Percentiles rank a stretch among this genome's conserved stretches.
Evolutionary conservation across 2,113 vertebrate genomes (phyloP).

Genomic region (Cynopterus brachyotis): DNA sequence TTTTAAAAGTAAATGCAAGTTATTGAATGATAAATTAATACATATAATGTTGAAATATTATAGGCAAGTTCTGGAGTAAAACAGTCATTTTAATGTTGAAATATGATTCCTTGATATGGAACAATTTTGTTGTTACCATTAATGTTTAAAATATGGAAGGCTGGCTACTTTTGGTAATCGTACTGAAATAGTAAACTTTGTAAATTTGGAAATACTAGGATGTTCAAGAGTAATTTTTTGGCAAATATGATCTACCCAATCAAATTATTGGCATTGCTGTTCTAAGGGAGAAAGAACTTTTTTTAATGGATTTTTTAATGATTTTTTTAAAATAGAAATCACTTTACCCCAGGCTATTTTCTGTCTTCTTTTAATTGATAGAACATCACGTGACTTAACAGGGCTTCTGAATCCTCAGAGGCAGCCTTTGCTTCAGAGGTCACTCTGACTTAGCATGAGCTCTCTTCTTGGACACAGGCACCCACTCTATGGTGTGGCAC

Average conservation of each 20-base stretch:
- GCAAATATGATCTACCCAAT: not conserved
- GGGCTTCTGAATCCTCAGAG: not conserved
- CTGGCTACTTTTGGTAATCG: not conserved
- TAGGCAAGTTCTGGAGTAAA: not conserved
- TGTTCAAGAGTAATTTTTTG: not conserved
- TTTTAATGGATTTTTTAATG: not conserved
- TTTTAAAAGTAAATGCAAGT: constrained; percentile 2
- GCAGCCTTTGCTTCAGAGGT: not conserved
- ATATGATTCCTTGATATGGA: not conserved
- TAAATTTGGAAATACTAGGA: not conserved
- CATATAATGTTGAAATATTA: not conserved
- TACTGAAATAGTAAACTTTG: not conserved
- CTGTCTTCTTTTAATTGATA: not conserved
- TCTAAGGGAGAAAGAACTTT: not conserved
- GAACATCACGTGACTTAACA: not conserved
- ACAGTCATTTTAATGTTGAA: not conserved
- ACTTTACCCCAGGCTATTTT: not conserved
- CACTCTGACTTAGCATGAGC: not conserved
- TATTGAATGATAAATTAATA: constrained; percentile 22
- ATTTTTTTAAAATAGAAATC: not conserved
- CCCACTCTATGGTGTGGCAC: not conserved
- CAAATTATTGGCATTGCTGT: not conserved
- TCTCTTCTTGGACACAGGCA: not conserved
- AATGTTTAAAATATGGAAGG: not conserved
- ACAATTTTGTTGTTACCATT: not conserved